Evolutionary conservation across 2,888 invertebrate species (phyloP).

Genomic region (Epirrhoe alternata): DNA sequence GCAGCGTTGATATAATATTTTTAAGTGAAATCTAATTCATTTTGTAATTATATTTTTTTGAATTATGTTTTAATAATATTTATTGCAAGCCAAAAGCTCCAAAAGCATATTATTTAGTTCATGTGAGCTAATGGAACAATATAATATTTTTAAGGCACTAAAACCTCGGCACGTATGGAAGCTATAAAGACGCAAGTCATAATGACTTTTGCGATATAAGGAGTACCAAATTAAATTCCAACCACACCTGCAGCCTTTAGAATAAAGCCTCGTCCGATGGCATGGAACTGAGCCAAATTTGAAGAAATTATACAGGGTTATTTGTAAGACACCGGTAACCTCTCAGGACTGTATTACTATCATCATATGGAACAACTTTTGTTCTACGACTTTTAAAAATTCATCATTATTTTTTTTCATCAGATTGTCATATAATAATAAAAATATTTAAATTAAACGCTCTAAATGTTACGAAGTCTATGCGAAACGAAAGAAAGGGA

Average conservation of each 20-base stretch:
- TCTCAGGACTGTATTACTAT: too few species aligned
- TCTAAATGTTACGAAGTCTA: too few species aligned
- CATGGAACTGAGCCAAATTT: constrained; percentile 44
- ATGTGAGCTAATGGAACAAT: not conserved
- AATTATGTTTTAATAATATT: too few species aligned
- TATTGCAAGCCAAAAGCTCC: not conserved
- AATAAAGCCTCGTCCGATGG: constrained; percentile 30
- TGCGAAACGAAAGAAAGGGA: too few species aligned
- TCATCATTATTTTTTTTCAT: too few species aligned
- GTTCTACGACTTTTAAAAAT: not conserved
- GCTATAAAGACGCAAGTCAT: constrained; percentile 17
- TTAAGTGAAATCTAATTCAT: too few species aligned
- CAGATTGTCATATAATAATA: too few species aligned
- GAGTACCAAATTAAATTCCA: constrained; percentile 41
- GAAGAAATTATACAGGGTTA: constrained; percentile 21
- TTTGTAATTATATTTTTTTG: too few species aligned
- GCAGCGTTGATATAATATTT: too few species aligned
- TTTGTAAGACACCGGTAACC: too few species aligned
- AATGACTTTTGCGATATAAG: constrained; percentile 34
- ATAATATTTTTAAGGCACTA: constrained; percentile 2
- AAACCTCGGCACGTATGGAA: constrained; percentile 12
- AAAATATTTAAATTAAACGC: too few species aligned
- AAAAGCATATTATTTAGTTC: not conserved
- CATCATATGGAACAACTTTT: too few species aligned
- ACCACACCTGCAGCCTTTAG: constrained; percentile 40